phyloP scores from a whole-genome alignment of 2,113 vertebrate genomes.

The Pomatorhinus ruficollis region DNA sequence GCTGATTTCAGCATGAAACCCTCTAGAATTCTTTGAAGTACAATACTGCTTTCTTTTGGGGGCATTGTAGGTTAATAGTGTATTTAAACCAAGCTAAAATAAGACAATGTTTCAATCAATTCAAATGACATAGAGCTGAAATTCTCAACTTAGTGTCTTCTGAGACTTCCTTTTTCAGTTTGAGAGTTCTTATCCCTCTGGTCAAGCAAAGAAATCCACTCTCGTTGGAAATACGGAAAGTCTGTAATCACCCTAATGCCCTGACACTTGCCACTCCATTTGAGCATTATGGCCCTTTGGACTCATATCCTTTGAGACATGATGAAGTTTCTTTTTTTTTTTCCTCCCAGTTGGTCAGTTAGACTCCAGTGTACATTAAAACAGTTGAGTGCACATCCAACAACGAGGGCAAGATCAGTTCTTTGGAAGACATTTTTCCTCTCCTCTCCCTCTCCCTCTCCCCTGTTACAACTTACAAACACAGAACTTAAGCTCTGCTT shows the following conservation, averaged over 20 bases:
- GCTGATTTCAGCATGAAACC: background rate
- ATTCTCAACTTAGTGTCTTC: background rate
- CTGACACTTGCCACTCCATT: background rate
- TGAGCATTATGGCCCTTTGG: background rate
- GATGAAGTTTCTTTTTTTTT: background rate
- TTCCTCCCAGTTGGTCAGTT: background rate
- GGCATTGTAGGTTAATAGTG: background rate
- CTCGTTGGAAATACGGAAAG: background rate
- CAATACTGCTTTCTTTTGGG: background rate
- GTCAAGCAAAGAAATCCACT: background rate
- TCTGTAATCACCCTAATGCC: background rate
- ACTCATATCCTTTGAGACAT: background rate
- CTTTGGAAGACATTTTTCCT: background rate
- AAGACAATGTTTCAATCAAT: background rate
- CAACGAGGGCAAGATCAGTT: background rate
- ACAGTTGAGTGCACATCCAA: background rate
- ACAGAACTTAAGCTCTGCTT: background rate
- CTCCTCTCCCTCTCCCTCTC: background rate
- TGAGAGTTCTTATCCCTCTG: background rate
- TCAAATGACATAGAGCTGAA: background rate
- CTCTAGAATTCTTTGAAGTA: background rate
- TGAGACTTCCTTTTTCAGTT: background rate
- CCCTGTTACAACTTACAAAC: background rate
- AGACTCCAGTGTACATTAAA: background rate
- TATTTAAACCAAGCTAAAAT: background rate